A percentile compares a stretch with the other conserved stretches of the same genome.
These are phyloP conservation scores for Anser cygnoides DNA, from an alignment of 2,113 vertebrate genomes.

Conservation along the genomic window DNA sequence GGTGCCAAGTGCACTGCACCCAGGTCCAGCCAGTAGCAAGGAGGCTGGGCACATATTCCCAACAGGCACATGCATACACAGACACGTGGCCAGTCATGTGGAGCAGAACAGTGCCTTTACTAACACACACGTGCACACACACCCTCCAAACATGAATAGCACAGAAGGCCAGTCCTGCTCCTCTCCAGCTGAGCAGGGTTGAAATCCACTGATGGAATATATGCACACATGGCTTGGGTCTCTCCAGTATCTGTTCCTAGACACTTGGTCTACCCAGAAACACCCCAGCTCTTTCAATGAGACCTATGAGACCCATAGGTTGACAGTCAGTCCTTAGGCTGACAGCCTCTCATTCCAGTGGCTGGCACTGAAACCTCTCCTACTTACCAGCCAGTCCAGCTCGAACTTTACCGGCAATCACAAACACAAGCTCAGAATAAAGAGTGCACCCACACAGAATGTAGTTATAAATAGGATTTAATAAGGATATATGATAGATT, in stretches of 20 bases:
- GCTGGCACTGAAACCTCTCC: neutral
- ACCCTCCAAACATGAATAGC: neutral
- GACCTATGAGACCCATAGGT: neutral
- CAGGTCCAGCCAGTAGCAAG: neutral
- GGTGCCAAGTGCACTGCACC: neutral
- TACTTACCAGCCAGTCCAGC: neutral
- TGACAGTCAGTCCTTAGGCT: too few species aligned
- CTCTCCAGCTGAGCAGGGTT: neutral
- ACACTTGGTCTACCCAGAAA: neutral
- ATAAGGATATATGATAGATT: neutral
- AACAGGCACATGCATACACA: neutral
- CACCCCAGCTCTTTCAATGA: neutral
- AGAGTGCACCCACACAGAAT: neutral
- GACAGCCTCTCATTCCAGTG: neutral
- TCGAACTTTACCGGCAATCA: neutral
- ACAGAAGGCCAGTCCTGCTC: neutral
- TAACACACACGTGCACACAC: neutral
- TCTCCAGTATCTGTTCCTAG: neutral
- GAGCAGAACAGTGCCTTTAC: neutral
- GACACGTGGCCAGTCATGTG: rapidly evolving
- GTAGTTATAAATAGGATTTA: neutral
- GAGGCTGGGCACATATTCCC: neutral
- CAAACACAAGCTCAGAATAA: neutral
- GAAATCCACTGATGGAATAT: neutral
- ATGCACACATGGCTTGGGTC: rapidly evolving